Conservation (phyloP, 2,888 invertebrate genomes). For the Phasia obesa region DNA sequence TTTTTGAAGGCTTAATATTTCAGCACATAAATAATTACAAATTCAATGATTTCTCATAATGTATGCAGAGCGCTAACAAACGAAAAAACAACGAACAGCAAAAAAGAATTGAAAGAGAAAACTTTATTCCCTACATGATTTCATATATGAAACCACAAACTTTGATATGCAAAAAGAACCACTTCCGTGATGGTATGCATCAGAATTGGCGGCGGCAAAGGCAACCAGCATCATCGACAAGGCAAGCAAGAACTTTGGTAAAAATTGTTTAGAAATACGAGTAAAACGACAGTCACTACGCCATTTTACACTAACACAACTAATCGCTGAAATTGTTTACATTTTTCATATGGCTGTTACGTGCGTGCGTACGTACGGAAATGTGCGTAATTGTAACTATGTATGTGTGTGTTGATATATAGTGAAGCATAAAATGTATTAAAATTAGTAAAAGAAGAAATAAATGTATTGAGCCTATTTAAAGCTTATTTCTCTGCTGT, state of each 20-base stretch:
- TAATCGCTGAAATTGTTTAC: conserved; percentile 72
- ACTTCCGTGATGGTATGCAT: conserved; percentile 68
- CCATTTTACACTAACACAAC: conserved; percentile 72
- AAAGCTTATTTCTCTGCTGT: conserved; percentile 39
- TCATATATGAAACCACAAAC: conserved; percentile 69
- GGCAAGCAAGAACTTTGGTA: conserved; percentile 36
- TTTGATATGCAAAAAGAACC: conserved; percentile 70
- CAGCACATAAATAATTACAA: conserved; percentile 66
- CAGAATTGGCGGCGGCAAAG: conserved; percentile 38
- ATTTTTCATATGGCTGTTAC: conserved; percentile 47
- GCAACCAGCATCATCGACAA: conserved; percentile 37
- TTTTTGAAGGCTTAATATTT: conserved; percentile 45
- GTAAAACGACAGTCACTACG: conserved; percentile 57
- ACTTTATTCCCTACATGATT: conserved; percentile 67
- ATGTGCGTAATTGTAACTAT: conserved; percentile 7
- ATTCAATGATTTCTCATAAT: conserved; percentile 68
- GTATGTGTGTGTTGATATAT: conserved; percentile 2
- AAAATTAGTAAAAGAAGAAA: conserved; percentile 42
- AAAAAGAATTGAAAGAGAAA: conserved; percentile 42
- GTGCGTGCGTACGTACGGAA: background rate
- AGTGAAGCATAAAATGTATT: conserved; percentile 56
- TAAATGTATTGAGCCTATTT: conserved; percentile 62
- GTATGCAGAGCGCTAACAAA: conserved; percentile 61
- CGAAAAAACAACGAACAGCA: conserved; percentile 14
- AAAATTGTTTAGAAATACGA: conserved; percentile 29